Conservation (phyloP, 2,888 invertebrate species). For the Spatulosminthurus flaviceps region DNA sequence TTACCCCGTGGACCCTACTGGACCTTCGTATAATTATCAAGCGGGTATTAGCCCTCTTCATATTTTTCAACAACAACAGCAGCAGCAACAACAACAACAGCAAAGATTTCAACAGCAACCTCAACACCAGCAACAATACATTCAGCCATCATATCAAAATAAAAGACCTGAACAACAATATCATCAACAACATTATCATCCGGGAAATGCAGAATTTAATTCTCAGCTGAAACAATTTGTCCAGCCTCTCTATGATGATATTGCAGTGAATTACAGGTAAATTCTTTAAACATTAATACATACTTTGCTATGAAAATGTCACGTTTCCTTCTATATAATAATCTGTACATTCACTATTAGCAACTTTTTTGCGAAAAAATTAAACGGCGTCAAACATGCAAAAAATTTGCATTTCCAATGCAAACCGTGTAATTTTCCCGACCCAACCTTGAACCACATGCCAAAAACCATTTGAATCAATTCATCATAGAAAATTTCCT, state of each 20-base stretch:
- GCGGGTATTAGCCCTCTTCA: conserved; percentile 23
- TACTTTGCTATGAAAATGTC: no score
- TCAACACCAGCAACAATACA: conserved; percentile 67
- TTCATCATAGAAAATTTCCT: no score
- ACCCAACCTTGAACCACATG: no score
- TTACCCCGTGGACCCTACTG: conserved; percentile 19
- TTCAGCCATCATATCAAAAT: conserved; percentile 68
- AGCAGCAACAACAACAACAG: conserved; percentile 50
- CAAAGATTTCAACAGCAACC: conserved; percentile 33
- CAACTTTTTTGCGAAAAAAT: no score
- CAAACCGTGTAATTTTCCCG: no score
- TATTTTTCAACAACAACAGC: conserved; percentile 37
- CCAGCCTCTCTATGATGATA: conserved; percentile 74
- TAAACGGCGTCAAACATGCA: no score
- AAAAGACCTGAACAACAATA: conserved; percentile 63
- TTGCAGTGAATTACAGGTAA: conserved; percentile 76
- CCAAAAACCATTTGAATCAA: no score
- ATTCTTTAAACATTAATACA: no score
- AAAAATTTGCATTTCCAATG: no score
- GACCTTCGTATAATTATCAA: conserved; percentile 29
- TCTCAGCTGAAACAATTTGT: conserved; percentile 42
- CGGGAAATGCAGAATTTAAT: conserved; percentile 35
- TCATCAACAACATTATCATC: conserved; percentile 15
- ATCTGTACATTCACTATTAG: no score
- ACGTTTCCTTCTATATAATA: no score